Evolutionary conservation across 37 sponge, comb jelly and placozoan species (phyloP), one percentile per base, ranked within the genome.

Genomic region (Cliona cf. orientalis): DNA sequence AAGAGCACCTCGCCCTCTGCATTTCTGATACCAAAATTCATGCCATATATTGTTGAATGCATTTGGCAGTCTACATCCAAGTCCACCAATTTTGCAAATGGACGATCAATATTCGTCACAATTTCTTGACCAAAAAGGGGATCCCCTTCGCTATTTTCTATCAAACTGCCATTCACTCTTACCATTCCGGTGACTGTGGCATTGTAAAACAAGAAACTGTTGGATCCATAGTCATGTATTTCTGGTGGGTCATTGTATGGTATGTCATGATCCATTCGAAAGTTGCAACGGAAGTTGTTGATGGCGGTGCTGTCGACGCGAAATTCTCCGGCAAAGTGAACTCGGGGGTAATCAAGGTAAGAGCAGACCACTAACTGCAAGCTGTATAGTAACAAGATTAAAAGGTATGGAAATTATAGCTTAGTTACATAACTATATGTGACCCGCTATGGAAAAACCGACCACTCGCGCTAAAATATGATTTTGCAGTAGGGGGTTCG

Each of bases 11-110:
- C n/a, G n/a, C n/a, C n/a, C n/a, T n/a, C n/a, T n/a, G n/a, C n/a
- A n/a, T 17, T 19, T 4, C 14, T 28, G 5, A 83, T 9, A 3
- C 84, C 75, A 83, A 83, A 83, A 5, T 44, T 61, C 57, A 83
- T 41, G 33, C 84, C 84, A 74, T 83, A 83, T 40, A 83, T 60
- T 17, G 84, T 58, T 4, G 75, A 43, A 23, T 44, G 32, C 5
- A 25, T 29, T 63, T 73, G 69, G 42, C 41, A 58, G 55, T 78
- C 74, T 1, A 70, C 64, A 67, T 86, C 86, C 2, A 84, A 61
- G 39, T 84, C 85, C 28, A 58, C 62, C 44, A 86, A n/a, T 44
- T 86, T 86, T 37, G 79, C 62, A 72, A 71, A 86, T 17, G 86
- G 79, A 7, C 36, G 34, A 1, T 71, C 62, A 4, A 53, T 19